These are phyloP conservation scores for Girardinus metallicus DNA, from an alignment of 2,797 vertebrate genomes.

Conservation along the genomic window DNA sequence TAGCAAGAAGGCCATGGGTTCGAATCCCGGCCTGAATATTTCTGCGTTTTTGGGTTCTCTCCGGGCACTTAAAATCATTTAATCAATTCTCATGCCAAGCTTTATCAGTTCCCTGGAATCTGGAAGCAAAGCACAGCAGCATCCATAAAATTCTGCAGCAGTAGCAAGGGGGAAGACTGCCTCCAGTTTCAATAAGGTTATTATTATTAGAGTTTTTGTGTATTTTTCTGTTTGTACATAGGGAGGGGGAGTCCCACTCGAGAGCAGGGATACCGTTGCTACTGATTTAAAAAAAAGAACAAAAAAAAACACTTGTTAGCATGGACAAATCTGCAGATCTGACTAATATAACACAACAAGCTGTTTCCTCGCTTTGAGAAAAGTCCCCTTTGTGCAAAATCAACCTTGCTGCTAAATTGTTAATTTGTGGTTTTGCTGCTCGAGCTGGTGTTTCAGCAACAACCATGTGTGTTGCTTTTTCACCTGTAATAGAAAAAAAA, in stretches of 20 bases:
- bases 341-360: conserved; percentile 53
- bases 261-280: conserved; percentile 59
- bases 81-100: not conserved
- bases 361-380: conserved; percentile 49
- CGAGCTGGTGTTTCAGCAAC: conserved; percentile 27
- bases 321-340: conserved; percentile 55
- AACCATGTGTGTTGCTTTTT: conserved; percentile 18
- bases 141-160: not conserved
- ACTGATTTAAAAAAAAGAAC: conserved; percentile 37
- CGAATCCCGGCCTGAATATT: not conserved
- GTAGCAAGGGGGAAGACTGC: not conserved
- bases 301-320: conserved; percentile 63
- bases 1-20: not conserved
- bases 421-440: conserved; percentile 58
- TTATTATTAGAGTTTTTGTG: conserved; percentile 40
- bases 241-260: conserved; percentile 39
- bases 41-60: not conserved
- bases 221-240: conserved; percentile 23
- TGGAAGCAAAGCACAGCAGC: not conserved
- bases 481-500: conserved; percentile 37
- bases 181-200: conserved; percentile 3
- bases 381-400: conserved; percentile 38
- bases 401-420: conserved; percentile 31
- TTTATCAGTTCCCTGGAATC: not conserved
- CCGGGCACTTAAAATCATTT: not conserved